Percentiles rank a stretch among this genome's conserved stretches.
These are phyloP conservation scores for Capitella teleta DNA, from an alignment of 1,140 invertebrate genomes.

Conservation along the genomic window DNA sequence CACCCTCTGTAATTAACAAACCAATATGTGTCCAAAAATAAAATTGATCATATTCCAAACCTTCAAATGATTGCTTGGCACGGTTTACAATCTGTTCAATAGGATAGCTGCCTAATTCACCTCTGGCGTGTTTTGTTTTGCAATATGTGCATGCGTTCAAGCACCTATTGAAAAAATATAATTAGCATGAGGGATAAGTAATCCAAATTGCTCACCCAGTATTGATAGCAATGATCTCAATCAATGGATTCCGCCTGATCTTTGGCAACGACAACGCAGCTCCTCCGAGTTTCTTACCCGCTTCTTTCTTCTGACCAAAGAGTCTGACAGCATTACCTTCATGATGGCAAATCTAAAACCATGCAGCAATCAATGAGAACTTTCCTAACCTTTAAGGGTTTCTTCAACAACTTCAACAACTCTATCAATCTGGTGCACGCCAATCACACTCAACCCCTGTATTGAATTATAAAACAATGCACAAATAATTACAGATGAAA, in stretches of 20 bases:
- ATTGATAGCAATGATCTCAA: slow-evolving; percentile 97
- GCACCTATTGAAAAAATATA: slow-evolving; percentile 51
- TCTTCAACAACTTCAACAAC: slow-evolving; percentile 99
- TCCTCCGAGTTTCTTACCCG: slow-evolving; percentile 70
- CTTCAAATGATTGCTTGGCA: slow-evolving; percentile 59
- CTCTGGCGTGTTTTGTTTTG: slow-evolving; percentile 94
- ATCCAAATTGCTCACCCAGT: slow-evolving; percentile 50
- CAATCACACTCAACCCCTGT: slow-evolving; percentile 78
- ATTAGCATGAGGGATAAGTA: not conserved
- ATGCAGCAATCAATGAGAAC: not conserved
- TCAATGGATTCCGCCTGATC: slow-evolving; percentile 84
- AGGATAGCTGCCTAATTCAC: slow-evolving; percentile 86
- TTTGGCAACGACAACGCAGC: slow-evolving; percentile 80
- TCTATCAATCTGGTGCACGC: slow-evolving; percentile 94
- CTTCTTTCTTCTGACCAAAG: slow-evolving; percentile 69
- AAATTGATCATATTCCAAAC: slow-evolving; percentile 16
- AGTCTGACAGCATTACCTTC: slow-evolving; percentile 65
- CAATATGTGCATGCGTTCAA: slow-evolving; percentile 98
- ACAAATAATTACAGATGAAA: not conserved
- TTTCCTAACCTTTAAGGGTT: slow-evolving; percentile 83
- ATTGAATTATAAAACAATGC: not conserved
- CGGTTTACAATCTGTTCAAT: slow-evolving; percentile 51
- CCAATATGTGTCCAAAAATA: not conserved
- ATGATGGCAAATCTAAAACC: slow-evolving; percentile 10
- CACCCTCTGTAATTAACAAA: slow-evolving; percentile 57